Conservation (phyloP, 2,797 vertebrate genomes). For the Bradypodion ventrale region DNA sequence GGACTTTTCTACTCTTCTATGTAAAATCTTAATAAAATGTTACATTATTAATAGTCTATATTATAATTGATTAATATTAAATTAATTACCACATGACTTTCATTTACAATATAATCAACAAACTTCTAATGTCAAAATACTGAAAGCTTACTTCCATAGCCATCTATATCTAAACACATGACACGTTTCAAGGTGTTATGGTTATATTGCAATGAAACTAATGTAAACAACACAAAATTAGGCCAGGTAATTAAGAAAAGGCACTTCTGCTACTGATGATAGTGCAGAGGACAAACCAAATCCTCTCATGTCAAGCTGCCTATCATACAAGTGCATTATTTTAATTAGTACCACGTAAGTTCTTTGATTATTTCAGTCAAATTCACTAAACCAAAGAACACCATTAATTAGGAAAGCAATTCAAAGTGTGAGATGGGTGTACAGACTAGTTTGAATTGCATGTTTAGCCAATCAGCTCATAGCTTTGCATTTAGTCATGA, state of each 20-base stretch:
- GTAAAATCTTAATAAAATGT: neutral
- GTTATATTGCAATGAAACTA: conserved; percentile 16
- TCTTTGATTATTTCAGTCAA: conserved; percentile 56
- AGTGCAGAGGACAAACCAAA: conserved; percentile 45
- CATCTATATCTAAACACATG: neutral
- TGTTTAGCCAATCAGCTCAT: conserved; percentile 36
- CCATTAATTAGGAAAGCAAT: conserved; percentile 61
- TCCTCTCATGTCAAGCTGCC: conserved; percentile 49
- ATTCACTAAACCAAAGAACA: conserved; percentile 42
- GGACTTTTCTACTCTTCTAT: neutral
- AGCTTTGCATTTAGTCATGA: conserved; percentile 29
- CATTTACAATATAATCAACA: neutral
- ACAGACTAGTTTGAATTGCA: conserved; percentile 52
- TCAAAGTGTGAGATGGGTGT: conserved; percentile 30
- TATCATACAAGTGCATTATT: conserved; percentile 50
- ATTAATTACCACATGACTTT: neutral
- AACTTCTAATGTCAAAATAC: neutral
- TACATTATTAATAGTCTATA: neutral
- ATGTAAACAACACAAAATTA: conserved; percentile 49
- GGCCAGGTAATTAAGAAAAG: conserved; percentile 47
- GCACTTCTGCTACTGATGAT: conserved; percentile 49
- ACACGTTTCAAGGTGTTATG: neutral
- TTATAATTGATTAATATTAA: neutral
- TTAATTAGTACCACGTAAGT: conserved; percentile 61
- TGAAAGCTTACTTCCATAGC: neutral